These are phyloP conservation scores for Rhynchotus rufescens DNA, from an alignment of 2,797 vertebrate genomes.

Conservation along the genomic window DNA sequence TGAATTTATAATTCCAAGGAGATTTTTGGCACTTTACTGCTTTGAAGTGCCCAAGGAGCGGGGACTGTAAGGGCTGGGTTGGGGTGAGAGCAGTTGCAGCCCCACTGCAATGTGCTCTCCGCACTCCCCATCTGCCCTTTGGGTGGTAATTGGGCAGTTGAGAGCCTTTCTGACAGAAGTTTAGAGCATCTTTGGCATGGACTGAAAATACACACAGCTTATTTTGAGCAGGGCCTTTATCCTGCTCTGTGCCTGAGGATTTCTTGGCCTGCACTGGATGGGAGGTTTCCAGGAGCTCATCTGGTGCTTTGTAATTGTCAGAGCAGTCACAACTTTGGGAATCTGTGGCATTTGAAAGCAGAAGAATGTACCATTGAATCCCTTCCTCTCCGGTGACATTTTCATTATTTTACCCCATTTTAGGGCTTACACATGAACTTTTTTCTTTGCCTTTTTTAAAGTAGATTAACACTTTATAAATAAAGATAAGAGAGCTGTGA, in stretches of 20 bases:
- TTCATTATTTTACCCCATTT: neutral
- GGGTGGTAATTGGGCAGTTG: neutral
- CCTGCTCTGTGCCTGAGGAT: no score
- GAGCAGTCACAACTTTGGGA: neutral
- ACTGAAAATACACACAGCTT: neutral
- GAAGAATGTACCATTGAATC: neutral
- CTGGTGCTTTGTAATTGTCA: fast-evolving
- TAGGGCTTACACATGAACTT: neutral
- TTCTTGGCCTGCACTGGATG: neutral
- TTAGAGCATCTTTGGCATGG: neutral
- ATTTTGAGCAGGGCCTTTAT: no score
- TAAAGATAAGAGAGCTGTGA: slow-evolving; percentile 8
- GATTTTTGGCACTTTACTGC: neutral
- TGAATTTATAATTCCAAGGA: neutral
- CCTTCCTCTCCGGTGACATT: neutral
- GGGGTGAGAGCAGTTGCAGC: neutral
- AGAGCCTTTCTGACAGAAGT: neutral
- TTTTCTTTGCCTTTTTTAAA: neutral
- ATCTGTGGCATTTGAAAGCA: neutral
- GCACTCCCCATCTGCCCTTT: neutral
- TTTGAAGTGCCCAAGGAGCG: neutral
- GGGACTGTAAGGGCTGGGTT: fast-evolving
- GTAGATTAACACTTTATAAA: neutral
- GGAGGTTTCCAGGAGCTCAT: neutral
- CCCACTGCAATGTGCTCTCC: neutral